Evolutionary conservation across 2,888 invertebrate genomes (phyloP), one percentile per base, ranked within the genome.

Genomic region (Sinohyriopsis cumingii): DNA sequence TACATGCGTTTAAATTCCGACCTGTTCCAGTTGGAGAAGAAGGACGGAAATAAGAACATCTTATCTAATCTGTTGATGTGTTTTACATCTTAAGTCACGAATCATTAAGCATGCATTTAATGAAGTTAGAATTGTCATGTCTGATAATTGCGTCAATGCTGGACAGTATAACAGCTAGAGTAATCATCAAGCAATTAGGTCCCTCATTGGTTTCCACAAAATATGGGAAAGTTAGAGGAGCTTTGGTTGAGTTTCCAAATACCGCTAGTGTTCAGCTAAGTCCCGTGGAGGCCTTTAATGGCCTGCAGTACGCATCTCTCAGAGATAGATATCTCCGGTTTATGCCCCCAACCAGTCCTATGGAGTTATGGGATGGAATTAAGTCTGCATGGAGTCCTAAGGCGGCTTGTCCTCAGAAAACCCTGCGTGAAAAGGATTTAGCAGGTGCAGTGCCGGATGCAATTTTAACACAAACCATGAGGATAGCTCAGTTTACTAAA

Each of bases 331-430:
- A 94, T 71, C 91, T 98, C 73, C 93, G 98, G 72, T 98, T 98
- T 90, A 97, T 98, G 96, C 97, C 97, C 20, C 98, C 98, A 25
- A 96, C 96, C 25, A 95, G 95, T 73, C 96, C 96, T 45, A 95
- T 96, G 67, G 94, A 96, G 33, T 83, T 84, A 88, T 91, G 97
- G 97, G 94, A 94, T 69, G 96, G 95, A 57, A 95, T 96, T 60
- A 95, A 95, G 90, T 80, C 86, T 6, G 86, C 84, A 7, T 68
- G 82, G 20, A 75, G 81, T 63, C 95, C 96, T 88, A 94, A 95
- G 59, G 93, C 97, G 19, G 97, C 97, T 54, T 98, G 98, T 89
- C 95, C 95, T 5, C 95, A 98, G 92, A 69, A 62, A 45, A 53
- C 53, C 1, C 15, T 79, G 53, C 63, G 68, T 15, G 68, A 53